phyloP scores from a whole-genome alignment of 2,888 invertebrate species.

The Eupsilia transversa region DNA sequence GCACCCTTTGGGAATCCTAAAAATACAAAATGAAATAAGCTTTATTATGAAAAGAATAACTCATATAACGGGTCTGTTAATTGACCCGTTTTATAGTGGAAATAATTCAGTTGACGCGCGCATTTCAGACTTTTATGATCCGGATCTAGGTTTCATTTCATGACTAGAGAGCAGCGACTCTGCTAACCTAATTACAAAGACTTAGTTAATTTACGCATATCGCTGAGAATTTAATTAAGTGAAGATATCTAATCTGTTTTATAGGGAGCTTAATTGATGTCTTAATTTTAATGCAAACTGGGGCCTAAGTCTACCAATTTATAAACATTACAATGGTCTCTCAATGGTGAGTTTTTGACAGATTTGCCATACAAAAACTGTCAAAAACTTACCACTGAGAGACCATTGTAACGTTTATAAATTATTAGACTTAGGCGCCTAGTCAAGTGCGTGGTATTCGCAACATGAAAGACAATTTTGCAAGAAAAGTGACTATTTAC shows the following conservation, averaged over 20 bases:
- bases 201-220: slow-evolving; percentile 15
- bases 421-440: too few species aligned
- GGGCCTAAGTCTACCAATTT: too few species aligned
- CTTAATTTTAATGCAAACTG: slow-evolving; percentile 8
- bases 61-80: slow-evolving; percentile 25
- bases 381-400: too few species aligned
- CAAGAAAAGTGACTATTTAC: neutral
- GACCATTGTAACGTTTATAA: too few species aligned
- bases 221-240: slow-evolving; percentile 11
- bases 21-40: neutral
- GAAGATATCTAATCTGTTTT: slow-evolving; percentile 1
- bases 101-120: slow-evolving; percentile 28
- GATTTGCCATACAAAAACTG: too few species aligned
- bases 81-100: slow-evolving; percentile 44
- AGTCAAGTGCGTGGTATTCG: neutral
- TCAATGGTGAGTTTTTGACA: too few species aligned
- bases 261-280: slow-evolving; percentile 4
- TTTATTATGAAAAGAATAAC: slow-evolving; percentile 18
- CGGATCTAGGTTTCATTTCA: slow-evolving; percentile 49
- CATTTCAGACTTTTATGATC: slow-evolving; percentile 41
- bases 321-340: too few species aligned
- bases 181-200: slow-evolving; percentile 37
- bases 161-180: slow-evolving; percentile 6
- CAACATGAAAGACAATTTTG: neutral
- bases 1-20: neutral